Conservation (phyloP, 2,113 vertebrate species). For the Pygoscelis adeliae region DNA sequence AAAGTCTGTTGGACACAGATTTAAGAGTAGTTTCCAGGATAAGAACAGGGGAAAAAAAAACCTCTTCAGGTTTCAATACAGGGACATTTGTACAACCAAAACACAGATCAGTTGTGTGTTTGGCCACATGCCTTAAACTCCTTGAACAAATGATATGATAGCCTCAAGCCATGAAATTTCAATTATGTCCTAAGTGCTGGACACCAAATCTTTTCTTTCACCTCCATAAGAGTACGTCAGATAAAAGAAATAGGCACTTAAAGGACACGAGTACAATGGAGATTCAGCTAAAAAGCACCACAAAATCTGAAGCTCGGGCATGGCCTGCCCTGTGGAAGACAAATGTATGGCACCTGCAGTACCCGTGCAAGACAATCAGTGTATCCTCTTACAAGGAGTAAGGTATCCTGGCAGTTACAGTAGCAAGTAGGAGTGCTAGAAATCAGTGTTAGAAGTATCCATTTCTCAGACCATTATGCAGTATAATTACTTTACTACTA, state of each 20-base stretch:
- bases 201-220: neutral
- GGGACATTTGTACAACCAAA: neutral
- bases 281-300: neutral
- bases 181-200: neutral
- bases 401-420: neutral
- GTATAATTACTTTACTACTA: neutral
- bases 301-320: neutral
- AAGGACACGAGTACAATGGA: neutral
- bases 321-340: neutral
- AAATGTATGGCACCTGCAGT: neutral
- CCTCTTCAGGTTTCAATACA: neutral
- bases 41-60: neutral
- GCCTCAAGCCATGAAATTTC: neutral
- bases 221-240: neutral
- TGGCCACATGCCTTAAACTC: neutral
- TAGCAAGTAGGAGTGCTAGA: neutral
- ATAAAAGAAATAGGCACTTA: neutral
- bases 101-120: neutral
- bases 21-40: neutral
- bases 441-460: neutral
- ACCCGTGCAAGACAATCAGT: accelerated
- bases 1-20: neutral
- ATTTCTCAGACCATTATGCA: neutral
- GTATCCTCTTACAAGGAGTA: accelerated
- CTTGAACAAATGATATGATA: neutral